phyloP scores from a whole-genome alignment of 2,888 invertebrate species.

The Nezara viridula region DNA sequence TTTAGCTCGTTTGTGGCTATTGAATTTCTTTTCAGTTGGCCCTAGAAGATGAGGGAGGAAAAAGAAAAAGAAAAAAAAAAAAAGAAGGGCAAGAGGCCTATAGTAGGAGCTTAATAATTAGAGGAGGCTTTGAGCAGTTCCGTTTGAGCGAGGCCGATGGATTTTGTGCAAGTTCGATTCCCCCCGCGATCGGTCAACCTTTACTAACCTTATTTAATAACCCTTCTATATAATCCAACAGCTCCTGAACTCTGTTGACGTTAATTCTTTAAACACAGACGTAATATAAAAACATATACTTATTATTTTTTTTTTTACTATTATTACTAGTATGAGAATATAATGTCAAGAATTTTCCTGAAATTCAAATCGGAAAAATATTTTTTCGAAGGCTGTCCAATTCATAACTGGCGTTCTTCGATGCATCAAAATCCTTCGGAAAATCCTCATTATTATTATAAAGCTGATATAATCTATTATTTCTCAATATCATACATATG shows the following conservation, averaged over 20 bases:
- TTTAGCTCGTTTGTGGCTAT: conserved; percentile 48
- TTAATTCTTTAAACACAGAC: no score
- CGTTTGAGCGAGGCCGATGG: not conserved
- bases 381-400: no score
- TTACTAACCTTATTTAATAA: not conserved
- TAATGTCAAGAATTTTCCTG: no score
- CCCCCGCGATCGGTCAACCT: not conserved
- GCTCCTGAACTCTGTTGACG: not conserved
- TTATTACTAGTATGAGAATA: no score
- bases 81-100: not conserved
- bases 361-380: no score
- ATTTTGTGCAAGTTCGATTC: conserved; percentile 18
- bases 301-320: no score
- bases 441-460: no score
- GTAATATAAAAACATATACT: no score
- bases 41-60: not conserved
- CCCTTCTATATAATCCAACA: not conserved
- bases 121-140: conserved; percentile 4
- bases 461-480: no score
- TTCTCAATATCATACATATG: no score
- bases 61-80: conserved; percentile 9
- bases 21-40: conserved; percentile 45
- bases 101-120: conserved; percentile 33
- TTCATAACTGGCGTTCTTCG: no score
- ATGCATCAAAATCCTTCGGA: no score